Conservation (phyloP, 2,797 vertebrate genomes). For the Sitta carolinensis region DNA sequence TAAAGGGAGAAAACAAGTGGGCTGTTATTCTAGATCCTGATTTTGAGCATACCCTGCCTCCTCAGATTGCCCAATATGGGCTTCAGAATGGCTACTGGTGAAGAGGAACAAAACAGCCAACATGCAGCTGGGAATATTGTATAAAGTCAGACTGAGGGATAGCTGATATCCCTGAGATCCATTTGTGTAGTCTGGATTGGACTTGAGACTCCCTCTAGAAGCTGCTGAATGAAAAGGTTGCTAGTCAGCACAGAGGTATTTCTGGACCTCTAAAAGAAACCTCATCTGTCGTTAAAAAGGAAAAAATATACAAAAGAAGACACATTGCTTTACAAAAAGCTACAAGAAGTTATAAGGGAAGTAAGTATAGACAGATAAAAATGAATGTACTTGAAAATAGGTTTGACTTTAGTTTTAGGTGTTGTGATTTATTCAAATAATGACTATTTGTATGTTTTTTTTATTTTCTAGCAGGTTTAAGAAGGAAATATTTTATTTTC, state of each 20-base stretch:
- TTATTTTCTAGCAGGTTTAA: not conserved
- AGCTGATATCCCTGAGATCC: not conserved
- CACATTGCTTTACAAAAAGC: not conserved
- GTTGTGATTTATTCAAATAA: not conserved
- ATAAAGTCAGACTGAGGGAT: not conserved
- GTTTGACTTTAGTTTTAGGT: not conserved
- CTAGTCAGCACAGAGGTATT: not conserved
- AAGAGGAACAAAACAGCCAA: not conserved
- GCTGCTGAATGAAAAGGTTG: not conserved
- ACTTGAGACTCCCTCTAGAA: not conserved
- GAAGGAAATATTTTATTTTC: not conserved
- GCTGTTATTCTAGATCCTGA: not conserved
- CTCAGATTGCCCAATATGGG: not conserved
- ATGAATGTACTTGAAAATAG: not conserved
- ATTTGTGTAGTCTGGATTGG: not conserved
- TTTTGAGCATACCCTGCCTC: not conserved
- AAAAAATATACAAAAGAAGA: not conserved
- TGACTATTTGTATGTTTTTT: not conserved
- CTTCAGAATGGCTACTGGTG: not conserved
- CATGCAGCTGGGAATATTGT: not conserved
- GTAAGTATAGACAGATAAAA: not conserved
- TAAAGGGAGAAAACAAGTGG: not conserved
- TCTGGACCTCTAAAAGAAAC: not conserved
- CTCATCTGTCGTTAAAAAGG: not conserved
- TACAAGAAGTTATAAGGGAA: not conserved